phyloP scores from a whole-genome alignment of 2,797 vertebrate genomes.

The Chromobotia macracanthus region DNA sequence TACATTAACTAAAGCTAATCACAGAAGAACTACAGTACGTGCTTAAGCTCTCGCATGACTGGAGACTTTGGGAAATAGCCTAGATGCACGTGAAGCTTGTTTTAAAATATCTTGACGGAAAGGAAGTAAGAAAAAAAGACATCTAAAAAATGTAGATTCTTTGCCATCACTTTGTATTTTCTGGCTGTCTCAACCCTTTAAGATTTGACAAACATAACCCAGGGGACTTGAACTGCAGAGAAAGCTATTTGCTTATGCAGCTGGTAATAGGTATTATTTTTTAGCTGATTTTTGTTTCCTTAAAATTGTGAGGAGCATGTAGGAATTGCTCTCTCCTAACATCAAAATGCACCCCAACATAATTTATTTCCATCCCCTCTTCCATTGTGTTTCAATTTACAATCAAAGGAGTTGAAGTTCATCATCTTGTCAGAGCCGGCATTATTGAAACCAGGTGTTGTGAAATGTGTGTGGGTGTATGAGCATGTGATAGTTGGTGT shows the following conservation, averaged over 20 bases:
- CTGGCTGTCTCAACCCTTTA: conserved; percentile 56
- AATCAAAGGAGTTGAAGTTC: conserved; percentile 66
- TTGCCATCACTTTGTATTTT: conserved; percentile 62
- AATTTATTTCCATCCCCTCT: conserved; percentile 19
- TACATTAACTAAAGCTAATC: conserved; percentile 39
- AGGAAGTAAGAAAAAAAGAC: conserved; percentile 49
- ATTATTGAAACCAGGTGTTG: conserved; percentile 80
- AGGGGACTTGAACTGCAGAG: conserved; percentile 47
- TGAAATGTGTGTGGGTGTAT: conserved; percentile 62
- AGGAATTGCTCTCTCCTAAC: conserved; percentile 6
- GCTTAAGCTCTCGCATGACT: conserved; percentile 31
- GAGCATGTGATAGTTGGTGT: conserved; percentile 69
- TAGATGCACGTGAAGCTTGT: conserved; percentile 46
- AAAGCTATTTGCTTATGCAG: conserved; percentile 54
- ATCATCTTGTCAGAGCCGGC: conserved; percentile 55
- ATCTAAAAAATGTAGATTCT: conserved; percentile 56
- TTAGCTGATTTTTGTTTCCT: conserved; percentile 24
- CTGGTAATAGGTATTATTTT: conserved; percentile 50
- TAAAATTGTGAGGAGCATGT: background rate
- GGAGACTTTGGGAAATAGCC: conserved; percentile 44
- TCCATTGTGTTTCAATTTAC: conserved; percentile 58
- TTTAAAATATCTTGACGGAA: conserved; percentile 43
- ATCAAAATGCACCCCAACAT: conserved; percentile 25
- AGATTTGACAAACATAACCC: conserved; percentile 60
- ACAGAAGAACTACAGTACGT: conserved; percentile 28